Conservation (phyloP, 2,113 vertebrate species). For the Sterna hirundo region DNA sequence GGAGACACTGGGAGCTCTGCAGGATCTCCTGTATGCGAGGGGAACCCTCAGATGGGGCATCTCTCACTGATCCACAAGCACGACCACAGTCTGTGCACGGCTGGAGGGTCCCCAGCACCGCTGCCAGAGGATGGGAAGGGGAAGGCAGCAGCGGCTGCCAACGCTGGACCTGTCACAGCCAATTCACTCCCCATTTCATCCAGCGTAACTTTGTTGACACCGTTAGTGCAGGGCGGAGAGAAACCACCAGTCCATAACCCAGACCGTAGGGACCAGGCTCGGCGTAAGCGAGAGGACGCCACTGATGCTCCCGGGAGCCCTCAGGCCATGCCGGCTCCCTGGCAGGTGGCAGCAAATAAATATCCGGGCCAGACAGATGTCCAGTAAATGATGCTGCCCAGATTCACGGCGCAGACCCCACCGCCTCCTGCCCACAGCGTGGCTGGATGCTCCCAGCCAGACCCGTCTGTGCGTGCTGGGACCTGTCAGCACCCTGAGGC, state of each 20-base stretch:
- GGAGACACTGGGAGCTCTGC: not conserved
- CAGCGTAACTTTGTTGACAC: not conserved
- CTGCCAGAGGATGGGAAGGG: not conserved
- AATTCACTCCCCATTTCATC: rapidly evolving
- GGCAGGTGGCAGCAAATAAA: not conserved
- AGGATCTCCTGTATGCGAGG: rapidly evolving
- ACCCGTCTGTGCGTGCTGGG: rapidly evolving
- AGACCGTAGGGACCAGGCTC: rapidly evolving
- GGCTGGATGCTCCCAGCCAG: not conserved
- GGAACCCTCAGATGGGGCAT: not conserved
- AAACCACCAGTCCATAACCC: not conserved
- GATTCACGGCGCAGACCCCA: not conserved
- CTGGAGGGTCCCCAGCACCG: rapidly evolving
- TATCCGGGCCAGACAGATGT: not conserved
- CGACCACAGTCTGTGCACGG: rapidly evolving
- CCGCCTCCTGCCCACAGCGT: rapidly evolving
- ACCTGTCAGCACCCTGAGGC: not conserved
- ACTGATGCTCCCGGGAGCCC: rapidly evolving
- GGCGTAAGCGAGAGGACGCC: rapidly evolving
- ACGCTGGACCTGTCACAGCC: rapidly evolving
- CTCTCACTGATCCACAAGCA: not conserved
- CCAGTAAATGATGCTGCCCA: not conserved
- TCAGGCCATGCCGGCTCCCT: rapidly evolving
- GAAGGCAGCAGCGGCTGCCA: not conserved
- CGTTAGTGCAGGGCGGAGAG: not conserved